Base-by-base conservation (phyloP, 2,113 vertebrate genomes). In the Alces alces region DNA sequence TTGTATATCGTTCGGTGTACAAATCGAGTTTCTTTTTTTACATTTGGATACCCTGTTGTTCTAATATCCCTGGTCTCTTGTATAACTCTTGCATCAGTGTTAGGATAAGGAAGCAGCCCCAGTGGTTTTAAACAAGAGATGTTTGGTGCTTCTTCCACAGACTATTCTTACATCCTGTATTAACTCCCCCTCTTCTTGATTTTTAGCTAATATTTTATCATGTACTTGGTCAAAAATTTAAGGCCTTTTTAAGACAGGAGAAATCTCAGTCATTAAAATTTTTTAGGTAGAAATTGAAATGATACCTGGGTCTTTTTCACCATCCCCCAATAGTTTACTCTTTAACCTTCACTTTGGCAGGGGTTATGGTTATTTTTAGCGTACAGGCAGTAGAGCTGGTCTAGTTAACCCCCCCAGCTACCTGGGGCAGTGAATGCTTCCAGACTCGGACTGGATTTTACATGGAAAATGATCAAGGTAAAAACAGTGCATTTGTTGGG, bases 351-450 rank as follows among this genome's bases (percentile, higher is more conserved):
- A 92, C 73, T 97, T 97, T 96, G 92, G 61, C 93, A 91, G 57
- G 45, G 80, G 79, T 93, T 84, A 30, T 36, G 61, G 84, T 89
- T 98, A 98, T 98, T 97, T 97, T 98, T 97, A 97, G 96, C 87
- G 23, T 55, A 60, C 15, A 89, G n/a, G 55, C 95, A n/a, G 57
- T 76, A 52, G 86, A 89, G 91, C 73, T 97, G 66, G 97, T 93
- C 82, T 92, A 93, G 96, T 96, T 96, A 91, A 94, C 89, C 91
- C n/a, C 33, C 80, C 19, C 25, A 94, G 78, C 93, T 91, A 96
- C 97, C 94, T 97, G 88, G 73, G 79, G 15, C 91, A 73, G 36
- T 93, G 91, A 96, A 36, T 83, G 91, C 91, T 95, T 96, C 45
- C 21, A 57, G 55, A 47, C 70, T 91, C 45, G 89, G n/a, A 58